Conservation (phyloP, 2,113 vertebrate species). For the Aptenodytes forsteri region DNA sequence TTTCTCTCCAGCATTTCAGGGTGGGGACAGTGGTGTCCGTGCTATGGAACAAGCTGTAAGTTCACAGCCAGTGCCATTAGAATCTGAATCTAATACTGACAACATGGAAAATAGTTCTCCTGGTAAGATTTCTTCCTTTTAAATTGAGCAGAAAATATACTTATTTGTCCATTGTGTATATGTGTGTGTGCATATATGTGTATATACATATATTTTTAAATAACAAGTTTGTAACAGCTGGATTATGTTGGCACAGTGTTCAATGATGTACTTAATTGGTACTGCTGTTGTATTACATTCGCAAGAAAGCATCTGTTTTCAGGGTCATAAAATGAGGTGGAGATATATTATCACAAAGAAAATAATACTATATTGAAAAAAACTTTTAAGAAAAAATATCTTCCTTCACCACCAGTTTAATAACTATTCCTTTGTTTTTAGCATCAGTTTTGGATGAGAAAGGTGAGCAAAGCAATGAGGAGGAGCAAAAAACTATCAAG, state of each 20-base stretch:
- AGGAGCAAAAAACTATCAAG: constrained; percentile 72
- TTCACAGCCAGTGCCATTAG: constrained; percentile 74
- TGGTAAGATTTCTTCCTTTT: constrained; percentile 74
- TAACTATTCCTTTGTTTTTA: neutral
- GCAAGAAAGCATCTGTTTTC: neutral
- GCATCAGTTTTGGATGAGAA: constrained; percentile 73
- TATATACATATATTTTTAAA: neutral
- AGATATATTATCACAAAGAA: neutral
- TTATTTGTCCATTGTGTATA: neutral
- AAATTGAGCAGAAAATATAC: neutral
- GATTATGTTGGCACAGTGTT: neutral
- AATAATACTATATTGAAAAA: neutral
- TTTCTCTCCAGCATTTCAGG: constrained; percentile 75
- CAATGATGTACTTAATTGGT: neutral
- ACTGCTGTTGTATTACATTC: neutral
- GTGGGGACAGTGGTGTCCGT: constrained; percentile 65
- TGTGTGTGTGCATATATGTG: neutral
- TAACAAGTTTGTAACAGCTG: neutral
- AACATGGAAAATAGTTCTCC: constrained; percentile 81
- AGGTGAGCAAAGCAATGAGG: constrained; percentile 74
- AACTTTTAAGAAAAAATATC: fast-evolving
- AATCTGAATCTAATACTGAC: constrained; percentile 79
- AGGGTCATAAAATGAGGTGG: neutral
- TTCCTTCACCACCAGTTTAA: neutral
- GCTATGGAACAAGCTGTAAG: constrained; percentile 81